phyloP scores from a whole-genome alignment of 2,113 vertebrate genomes.

The Podarcis cretensis region DNA sequence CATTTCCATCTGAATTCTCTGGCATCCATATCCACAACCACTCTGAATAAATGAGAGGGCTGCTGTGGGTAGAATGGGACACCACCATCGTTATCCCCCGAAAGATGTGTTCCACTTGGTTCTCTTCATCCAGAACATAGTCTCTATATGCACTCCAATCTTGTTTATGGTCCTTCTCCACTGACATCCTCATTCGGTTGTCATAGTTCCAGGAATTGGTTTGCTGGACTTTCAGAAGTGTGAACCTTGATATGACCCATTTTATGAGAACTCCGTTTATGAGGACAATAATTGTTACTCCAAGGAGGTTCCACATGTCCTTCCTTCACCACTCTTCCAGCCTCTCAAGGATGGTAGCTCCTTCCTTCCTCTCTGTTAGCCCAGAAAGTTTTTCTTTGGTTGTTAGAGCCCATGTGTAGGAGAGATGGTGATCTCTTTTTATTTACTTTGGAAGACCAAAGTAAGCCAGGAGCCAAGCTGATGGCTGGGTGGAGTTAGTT shows the following conservation, averaged over 20 bases:
- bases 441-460: too few relatives aligned
- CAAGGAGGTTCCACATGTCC: background rate
- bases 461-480: too few relatives aligned
- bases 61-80: background rate
- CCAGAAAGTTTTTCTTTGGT: background rate
- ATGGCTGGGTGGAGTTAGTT: too few relatives aligned
- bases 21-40: too few relatives aligned
- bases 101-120: background rate
- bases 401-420: background rate
- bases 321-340: background rate
- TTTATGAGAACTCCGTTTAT: background rate
- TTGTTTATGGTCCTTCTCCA: too few relatives aligned
- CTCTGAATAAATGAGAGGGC: background rate
- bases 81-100: background rate
- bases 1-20: too few relatives aligned
- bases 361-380: background rate
- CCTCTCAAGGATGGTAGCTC: too few relatives aligned
- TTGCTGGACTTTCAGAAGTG: too few relatives aligned
- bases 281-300: background rate
- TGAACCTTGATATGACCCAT: background rate
- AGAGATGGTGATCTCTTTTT: background rate
- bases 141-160: too few relatives aligned
- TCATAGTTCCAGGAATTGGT: too few relatives aligned
- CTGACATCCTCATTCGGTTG: too few relatives aligned
- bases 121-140: background rate